Evolutionary conservation across 2,113 vertebrate genomes (phyloP).

Genomic region (Gila orcuttii): DNA sequence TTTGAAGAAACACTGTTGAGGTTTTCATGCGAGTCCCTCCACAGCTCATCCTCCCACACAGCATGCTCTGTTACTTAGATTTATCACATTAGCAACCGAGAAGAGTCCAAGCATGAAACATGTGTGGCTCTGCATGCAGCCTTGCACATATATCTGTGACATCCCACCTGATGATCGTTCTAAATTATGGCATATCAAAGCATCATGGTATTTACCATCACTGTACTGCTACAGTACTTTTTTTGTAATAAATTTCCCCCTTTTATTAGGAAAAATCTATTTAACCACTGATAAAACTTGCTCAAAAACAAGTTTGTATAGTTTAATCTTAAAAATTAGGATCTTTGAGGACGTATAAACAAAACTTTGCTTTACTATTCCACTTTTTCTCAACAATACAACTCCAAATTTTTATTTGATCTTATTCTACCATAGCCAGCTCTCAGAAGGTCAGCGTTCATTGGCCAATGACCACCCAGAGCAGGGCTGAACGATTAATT

Average conservation of each 20-base stretch:
- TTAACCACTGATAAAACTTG: not conserved
- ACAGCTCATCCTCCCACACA: conserved; percentile 3
- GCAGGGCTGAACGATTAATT: no score
- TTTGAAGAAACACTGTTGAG: conserved; percentile 12
- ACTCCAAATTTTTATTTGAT: not conserved
- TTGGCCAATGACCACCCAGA: no score
- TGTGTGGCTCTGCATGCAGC: not conserved
- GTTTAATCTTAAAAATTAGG: no score
- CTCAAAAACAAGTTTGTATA: not conserved
- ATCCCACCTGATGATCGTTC: no score
- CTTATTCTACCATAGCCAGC: no score
- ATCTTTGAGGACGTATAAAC: not conserved
- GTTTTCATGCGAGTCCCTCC: not conserved
- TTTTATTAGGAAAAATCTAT: not conserved
- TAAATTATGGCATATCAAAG: not conserved
- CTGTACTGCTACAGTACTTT: not conserved
- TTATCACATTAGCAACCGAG: conserved; percentile 29
- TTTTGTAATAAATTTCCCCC: not conserved
- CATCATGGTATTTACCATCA: not conserved
- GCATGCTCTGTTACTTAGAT: conserved; percentile 12
- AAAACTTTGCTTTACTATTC: not conserved
- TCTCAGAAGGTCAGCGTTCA: no score
- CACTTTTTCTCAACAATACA: not conserved
- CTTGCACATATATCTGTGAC: not conserved
- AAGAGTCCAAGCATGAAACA: conserved; percentile 1